These are phyloP conservation scores for Rotaria magnacalcarata DNA, from an alignment of 2,888 invertebrate genomes.

Conservation along the genomic window DNA sequence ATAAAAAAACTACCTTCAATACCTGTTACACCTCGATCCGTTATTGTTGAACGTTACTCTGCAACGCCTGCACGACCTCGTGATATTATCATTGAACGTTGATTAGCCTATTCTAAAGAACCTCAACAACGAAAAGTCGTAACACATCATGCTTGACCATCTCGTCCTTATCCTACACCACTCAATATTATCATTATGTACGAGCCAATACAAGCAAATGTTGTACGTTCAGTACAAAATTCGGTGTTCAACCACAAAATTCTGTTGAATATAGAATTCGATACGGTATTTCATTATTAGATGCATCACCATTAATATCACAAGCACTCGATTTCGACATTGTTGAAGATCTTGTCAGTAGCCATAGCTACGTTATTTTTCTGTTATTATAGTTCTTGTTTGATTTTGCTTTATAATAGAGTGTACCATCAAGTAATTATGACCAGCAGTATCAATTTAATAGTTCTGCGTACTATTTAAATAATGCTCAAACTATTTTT, in stretches of 20 bases:
- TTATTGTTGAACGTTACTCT: not conserved
- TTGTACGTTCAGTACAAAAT: not conserved
- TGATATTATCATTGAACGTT: not conserved
- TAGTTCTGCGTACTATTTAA: not conserved
- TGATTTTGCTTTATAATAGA: not conserved
- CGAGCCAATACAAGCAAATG: not conserved
- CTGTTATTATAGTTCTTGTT: not conserved
- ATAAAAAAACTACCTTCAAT: not conserved
- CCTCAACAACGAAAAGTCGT: not conserved
- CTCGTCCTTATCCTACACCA: not conserved
- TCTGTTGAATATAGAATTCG: not conserved
- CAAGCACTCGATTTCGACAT: not conserved
- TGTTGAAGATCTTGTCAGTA: not conserved
- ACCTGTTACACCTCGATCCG: not conserved
- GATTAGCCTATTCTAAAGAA: not conserved
- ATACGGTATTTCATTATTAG: not conserved
- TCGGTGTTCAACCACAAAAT: not conserved
- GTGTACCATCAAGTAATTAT: not conserved
- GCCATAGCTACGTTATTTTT: not conserved
- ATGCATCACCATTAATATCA: not conserved
- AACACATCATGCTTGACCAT: not conserved
- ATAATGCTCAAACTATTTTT: not conserved
- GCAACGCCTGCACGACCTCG: not conserved
- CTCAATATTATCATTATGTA: not conserved
- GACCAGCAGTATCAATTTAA: not conserved